Evolutionary conservation across 2,888 invertebrate genomes (phyloP), one percentile per base, ranked within the genome.

Genomic region (Tinea trinotella): DNA sequence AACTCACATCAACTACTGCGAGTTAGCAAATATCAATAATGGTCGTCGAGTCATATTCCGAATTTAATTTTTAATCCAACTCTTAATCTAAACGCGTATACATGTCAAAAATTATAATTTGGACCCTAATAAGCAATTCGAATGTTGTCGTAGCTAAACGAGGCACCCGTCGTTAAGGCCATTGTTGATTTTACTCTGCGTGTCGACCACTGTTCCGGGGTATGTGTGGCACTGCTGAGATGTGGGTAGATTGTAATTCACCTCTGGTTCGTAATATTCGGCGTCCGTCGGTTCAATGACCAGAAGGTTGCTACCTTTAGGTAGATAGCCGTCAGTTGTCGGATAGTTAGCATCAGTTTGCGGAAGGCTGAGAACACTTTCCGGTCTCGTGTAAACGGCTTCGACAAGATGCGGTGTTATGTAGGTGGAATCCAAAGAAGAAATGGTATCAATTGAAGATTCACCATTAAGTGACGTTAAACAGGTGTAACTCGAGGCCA

Each of bases 111-210:
- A 71, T 64, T 55, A 68, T 70, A 70, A 67, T 74, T 83, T 82
- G 82, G 82, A 82, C 81, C 80, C 81, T 71, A 52, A 34, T 3
- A 52, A 52, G 30, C 24, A 24, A 30, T 24, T 52, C 17, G 34
- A 34, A 22, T 12, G 20, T 15, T 12, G 24, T 17, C 5, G n/a
- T 46, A 57, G 61, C 81, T 87, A 90, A 65, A 89, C 90, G 76
- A 90, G 88, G 69, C 90, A 90, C 57, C 89, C 89, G 64, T 89
- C 90, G 66, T 89, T 89, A 61, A 89, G 78, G 63, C 87, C 88
- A 68, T 76, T 87, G 63, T 77, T 82, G 66, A 88, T 85, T 74
- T 87, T 88, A 20, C 65, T 62, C 64, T 87, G 87, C 36, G 73
- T 59, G 56, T 86, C 87, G 53, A 76, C 68, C 24, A 79, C 71